Percentiles rank a stretch among this genome's conserved stretches.
Conservation (phyloP, 2,888 invertebrate genomes). For the Dynastes hyllus region DNA sequence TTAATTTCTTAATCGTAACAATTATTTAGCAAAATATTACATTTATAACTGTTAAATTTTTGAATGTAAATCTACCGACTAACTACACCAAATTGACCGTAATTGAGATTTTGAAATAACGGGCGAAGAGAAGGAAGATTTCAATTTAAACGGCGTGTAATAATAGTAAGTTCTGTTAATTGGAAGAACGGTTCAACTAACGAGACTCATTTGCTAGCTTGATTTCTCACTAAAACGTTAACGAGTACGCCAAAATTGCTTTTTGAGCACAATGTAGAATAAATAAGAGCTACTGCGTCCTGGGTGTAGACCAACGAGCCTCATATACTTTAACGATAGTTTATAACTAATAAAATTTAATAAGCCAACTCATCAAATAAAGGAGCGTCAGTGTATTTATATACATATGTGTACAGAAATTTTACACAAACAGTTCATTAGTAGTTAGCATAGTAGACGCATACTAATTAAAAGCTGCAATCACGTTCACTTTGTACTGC, state of each 20-base stretch:
- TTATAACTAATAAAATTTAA: conserved; percentile 29
- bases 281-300: background rate
- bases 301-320: background rate
- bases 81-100: background rate
- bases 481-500: no score
- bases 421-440: no score
- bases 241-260: conserved; percentile 5
- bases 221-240: conserved; percentile 10
- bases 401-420: no score
- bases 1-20: no score
- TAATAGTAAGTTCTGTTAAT: conserved; percentile 21
- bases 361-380: conserved; percentile 6
- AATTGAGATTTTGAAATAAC: no score
- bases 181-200: conserved; percentile 33
- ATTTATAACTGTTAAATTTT: no score
- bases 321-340: background rate
- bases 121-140: background rate
- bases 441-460: no score
- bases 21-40: no score
- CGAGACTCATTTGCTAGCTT: conserved; percentile 19
- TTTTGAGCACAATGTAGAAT: background rate
- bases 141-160: conserved; percentile 17
- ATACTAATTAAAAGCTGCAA: no score
- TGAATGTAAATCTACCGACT: no score
- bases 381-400: background rate